Percentiles rank a stretch among this genome's conserved stretches.
phyloP scores from a whole-genome alignment of 2,888 invertebrate genomes.

The Hololepta plana region DNA sequence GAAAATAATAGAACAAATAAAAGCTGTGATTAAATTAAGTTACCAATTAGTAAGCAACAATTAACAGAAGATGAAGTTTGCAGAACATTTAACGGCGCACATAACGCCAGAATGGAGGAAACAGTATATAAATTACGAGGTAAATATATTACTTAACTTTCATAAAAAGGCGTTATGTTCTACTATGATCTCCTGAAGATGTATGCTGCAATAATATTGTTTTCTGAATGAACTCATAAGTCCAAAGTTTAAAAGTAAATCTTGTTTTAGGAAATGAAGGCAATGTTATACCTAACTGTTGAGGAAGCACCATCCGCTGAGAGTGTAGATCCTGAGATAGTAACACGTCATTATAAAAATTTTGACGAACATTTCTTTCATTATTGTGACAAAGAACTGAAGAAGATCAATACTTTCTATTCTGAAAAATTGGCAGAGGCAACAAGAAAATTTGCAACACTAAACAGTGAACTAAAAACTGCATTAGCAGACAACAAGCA shows the following conservation, averaged over 20 bases:
- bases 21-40: too few species aligned
- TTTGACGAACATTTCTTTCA: constrained; percentile 76
- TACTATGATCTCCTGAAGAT: too few species aligned
- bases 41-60: too few species aligned
- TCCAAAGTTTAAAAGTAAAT: neutral
- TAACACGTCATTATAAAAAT: constrained; percentile 54
- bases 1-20: too few species aligned
- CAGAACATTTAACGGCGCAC: constrained; percentile 73
- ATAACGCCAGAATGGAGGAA: constrained; percentile 89
- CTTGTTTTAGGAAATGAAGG: constrained; percentile 55
- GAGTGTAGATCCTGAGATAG: constrained; percentile 47
- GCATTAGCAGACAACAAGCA: constrained; percentile 22
- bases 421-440: constrained; percentile 82
- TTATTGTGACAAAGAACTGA: constrained; percentile 68
- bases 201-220: too few species aligned
- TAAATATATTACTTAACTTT: constrained; percentile 17
- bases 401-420: constrained; percentile 79
- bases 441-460: constrained; percentile 55
- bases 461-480: constrained; percentile 50
- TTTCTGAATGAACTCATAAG: neutral
- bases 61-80: constrained; percentile 95
- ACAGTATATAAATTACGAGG: constrained; percentile 64
- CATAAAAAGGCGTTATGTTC: constrained; percentile 2
- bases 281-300: constrained; percentile 60
- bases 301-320: constrained; percentile 64